Conservation (phyloP, 2,888 invertebrate species). For the Gymnosoma rotundatum region DNA sequence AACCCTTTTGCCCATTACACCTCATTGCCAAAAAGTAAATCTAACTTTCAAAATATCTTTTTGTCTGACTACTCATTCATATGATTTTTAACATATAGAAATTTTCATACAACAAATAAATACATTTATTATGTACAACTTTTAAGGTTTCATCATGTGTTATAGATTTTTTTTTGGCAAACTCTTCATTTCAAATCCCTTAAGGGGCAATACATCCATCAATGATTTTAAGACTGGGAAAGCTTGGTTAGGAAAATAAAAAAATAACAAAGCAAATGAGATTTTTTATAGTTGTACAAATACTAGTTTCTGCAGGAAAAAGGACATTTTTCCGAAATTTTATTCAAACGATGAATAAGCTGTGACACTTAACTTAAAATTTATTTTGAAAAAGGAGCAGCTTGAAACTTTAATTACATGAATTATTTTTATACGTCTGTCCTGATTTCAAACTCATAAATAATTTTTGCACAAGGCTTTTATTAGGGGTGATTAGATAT, state of each 20-base stretch:
- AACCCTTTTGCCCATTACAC: slow-evolving; percentile 16
- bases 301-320: neutral
- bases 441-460: no score
- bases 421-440: no score
- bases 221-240: slow-evolving; percentile 19
- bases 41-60: slow-evolving; percentile 4
- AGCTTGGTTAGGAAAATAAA: neutral
- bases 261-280: neutral
- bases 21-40: slow-evolving; percentile 6
- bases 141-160: slow-evolving; percentile 27
- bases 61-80: slow-evolving; percentile 3
- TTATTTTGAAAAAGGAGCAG: no score
- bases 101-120: slow-evolving; percentile 3
- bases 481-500: no score
- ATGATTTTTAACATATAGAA: slow-evolving; percentile 13
- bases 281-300: no score
- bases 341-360: no score
- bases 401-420: no score
- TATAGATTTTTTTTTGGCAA: neutral
- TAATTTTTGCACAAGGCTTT: no score
- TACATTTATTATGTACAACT: slow-evolving; percentile 40
- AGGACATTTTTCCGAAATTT: no score
- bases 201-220: slow-evolving; percentile 57
- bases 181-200: slow-evolving; percentile 45
- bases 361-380: no score